phyloP scores from a whole-genome alignment of 2,888 invertebrate species.

The Trachelus troglodyta region DNA sequence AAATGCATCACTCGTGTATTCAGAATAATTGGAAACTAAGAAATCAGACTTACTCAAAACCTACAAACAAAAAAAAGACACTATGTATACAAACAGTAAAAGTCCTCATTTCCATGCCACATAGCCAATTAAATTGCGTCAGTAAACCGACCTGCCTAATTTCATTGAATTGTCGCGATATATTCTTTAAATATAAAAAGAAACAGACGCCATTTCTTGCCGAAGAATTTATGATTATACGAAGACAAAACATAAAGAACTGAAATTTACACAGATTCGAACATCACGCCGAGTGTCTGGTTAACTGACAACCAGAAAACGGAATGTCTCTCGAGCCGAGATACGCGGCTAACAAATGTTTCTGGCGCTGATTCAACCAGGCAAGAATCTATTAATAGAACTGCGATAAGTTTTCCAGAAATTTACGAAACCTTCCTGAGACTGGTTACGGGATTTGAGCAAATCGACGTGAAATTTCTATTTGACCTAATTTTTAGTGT shows the following conservation, averaged over 20 bases:
- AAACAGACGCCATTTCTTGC: not conserved
- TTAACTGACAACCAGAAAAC: not conserved
- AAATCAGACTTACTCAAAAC: no score
- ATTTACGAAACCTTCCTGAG: not conserved
- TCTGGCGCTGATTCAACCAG: slow-evolving; percentile 13
- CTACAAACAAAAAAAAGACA: no score
- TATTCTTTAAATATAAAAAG: not conserved
- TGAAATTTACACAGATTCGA: not conserved
- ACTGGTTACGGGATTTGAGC: not conserved
- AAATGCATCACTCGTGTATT: no score
- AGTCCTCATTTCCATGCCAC: not conserved
- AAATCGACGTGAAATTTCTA: not conserved
- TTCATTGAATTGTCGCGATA: not conserved
- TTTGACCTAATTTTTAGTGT: not conserved
- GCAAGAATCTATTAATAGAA: not conserved
- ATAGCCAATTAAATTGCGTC: not conserved
- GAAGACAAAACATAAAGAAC: not conserved
- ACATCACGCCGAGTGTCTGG: not conserved
- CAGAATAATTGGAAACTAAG: no score
- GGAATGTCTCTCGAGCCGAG: not conserved
- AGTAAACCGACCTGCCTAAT: not conserved
- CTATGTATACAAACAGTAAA: no score
- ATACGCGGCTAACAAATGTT: slow-evolving; percentile 13
- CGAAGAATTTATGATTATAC: not conserved
- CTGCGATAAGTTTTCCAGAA: not conserved